Evolutionary conservation across 2,888 invertebrate species (phyloP), one percentile per base, ranked within the genome.

Genomic region (Falcaria lacertinaria): DNA sequence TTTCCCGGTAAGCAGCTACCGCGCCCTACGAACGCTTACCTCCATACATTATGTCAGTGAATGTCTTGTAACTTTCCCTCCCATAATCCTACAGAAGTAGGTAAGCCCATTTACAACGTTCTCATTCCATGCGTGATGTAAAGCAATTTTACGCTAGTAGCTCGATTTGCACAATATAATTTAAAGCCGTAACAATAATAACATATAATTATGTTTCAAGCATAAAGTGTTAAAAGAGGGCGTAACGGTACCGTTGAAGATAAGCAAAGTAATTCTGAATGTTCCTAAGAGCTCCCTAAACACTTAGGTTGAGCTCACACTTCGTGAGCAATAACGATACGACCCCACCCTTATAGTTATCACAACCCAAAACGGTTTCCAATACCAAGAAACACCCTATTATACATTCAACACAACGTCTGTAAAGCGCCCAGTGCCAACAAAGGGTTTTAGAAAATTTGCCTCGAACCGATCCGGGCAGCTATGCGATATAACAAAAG

Each of bases 401-500:
- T 57, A 56, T 42, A 54, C 43, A 53, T 49, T 43, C 50, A 42
- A 48, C 45, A 39, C 42, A 50, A 57, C 51, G 53, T 50, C 56
- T 54, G 51, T 54, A 61, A 63, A 58, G 50, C 42, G 36, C 41
- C 34, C 42, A 44, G 48, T 47, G 43, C 54, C 43, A 52, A 56
- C 56, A 61, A 64, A 69, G 61, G 57, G 50, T 59, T 68, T 59
- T 58, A 57, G 54, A 64, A 67, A 71, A 70, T 65, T 68, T 64
- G 60, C 69, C 52, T 47, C 46, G 44, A 42, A 46, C 55, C 65
- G 66, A 62, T 60, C 54, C 62, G 65, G 64, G 77, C 71, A 69
- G 69, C 70, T 73, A 74, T 80, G 75, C 69, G 69, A 61, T 74
- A 70, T 81, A 80, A 80, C 80, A 82, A 81, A 84, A 86, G 85